Percentiles rank a stretch among this genome's conserved stretches.
Evolutionary conservation across 2,888 invertebrate genomes (phyloP).

Genomic region (Antheraea yamamai): DNA sequence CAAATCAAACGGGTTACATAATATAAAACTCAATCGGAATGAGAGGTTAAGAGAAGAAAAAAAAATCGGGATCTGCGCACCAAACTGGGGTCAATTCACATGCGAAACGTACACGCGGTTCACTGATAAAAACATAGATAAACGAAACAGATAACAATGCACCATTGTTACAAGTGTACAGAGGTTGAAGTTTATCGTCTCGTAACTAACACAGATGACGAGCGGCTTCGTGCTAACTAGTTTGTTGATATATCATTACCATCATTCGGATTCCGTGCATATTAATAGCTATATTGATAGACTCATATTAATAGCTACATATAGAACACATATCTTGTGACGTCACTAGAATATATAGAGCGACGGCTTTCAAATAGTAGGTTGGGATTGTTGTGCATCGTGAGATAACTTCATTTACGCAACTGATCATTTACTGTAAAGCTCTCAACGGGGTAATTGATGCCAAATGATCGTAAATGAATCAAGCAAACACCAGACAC

Average conservation of each 20-base stretch:
- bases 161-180: slow-evolving; percentile 15
- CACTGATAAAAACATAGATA: slow-evolving; percentile 13
- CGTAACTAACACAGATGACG: background rate
- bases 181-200: slow-evolving; percentile 13
- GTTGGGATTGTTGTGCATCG: too few relatives aligned
- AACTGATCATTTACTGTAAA: background rate
- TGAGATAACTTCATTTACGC: too few relatives aligned
- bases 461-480: too few relatives aligned
- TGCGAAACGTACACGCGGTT: slow-evolving; percentile 6
- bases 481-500: too few relatives aligned
- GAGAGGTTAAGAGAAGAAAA: background rate
- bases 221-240: background rate
- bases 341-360: background rate
- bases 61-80: slow-evolving; percentile 2
- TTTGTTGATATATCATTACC: background rate
- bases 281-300: background rate
- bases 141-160: slow-evolving; percentile 12
- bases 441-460: too few relatives aligned
- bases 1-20: background rate
- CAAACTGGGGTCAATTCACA: slow-evolving; percentile 7
- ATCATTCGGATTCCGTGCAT: background rate
- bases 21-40: background rate
- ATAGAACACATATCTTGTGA: too few relatives aligned
- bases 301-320: too few relatives aligned
- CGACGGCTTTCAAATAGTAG: too few relatives aligned